Conservation (phyloP, 2,113 vertebrate species). For the Rhabdomys dilectus region DNA sequence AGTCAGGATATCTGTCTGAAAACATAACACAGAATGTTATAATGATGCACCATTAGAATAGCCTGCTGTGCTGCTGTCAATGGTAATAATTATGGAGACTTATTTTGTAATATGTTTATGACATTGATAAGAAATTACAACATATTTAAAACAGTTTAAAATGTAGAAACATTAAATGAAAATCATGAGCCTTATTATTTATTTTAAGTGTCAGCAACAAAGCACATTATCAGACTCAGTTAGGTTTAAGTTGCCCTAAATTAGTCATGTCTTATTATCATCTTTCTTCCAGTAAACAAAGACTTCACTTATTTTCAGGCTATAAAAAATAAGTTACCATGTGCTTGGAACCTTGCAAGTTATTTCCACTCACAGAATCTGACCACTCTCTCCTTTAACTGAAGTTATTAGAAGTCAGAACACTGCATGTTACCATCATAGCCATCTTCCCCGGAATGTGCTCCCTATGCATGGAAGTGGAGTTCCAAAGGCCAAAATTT, state of each 20-base stretch:
- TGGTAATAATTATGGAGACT: not conserved
- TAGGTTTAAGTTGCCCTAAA: not conserved
- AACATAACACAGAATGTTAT: not conserved
- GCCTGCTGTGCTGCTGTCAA: not conserved
- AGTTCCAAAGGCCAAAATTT: not conserved
- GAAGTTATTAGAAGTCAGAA: not conserved
- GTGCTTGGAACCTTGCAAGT: not conserved
- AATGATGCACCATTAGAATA: not conserved
- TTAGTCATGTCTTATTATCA: not conserved
- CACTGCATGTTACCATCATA: not conserved
- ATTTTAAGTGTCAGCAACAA: conserved; percentile 13
- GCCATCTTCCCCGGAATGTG: not conserved
- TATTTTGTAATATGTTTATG: not conserved
- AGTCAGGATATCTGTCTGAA: not conserved
- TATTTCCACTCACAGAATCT: not conserved
- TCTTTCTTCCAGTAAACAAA: not conserved
- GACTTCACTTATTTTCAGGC: not conserved
- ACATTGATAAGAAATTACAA: not conserved
- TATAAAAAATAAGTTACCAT: not conserved
- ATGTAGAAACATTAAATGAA: not conserved
- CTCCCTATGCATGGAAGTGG: not conserved
- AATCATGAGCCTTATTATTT: not conserved
- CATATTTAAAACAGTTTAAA: not conserved
- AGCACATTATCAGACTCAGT: conserved; percentile 5
- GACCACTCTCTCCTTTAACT: not conserved